Evolutionary conservation across 2,113 vertebrate species (phyloP), one percentile per base, ranked within the genome.

Genomic region (Urocolius indicus): DNA sequence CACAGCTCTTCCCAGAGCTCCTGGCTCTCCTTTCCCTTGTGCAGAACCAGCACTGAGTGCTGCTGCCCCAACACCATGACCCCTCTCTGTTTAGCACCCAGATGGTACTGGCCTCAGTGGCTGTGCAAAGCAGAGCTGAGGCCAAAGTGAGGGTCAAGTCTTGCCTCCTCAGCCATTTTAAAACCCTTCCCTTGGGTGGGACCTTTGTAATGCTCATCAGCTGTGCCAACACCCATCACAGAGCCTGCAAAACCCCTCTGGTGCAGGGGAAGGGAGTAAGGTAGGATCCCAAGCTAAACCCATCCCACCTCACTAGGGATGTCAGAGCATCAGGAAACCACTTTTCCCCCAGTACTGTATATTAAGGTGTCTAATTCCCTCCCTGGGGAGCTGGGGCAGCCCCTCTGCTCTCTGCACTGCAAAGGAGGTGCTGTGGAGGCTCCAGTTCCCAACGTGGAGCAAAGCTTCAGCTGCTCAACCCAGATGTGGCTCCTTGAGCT

Each of bases 1-100:
- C 6, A 45, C 0, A 0, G 55, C 46, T 88, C 29, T 54, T 79
- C n/a, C 77, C 8, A 2, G 12, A 0, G 0, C 54, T 74, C 49
- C 71, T 7, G 21, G 38, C 23, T 55, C 48, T 23, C 27, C 48
- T 61, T 21, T 65, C 11, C 18, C 51, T 2, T 2, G 27, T 4
- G 29, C 72, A 72, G 49, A 46, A 38, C 13, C 18, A 5, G 32
- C 2, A 1, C 54, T 27, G n/a, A 34, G 43, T 2, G 2, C 67
- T 14, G 18, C 43, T 14, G 10, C 41, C 38, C 78, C 58, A 23
- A 55, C 26, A 51, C 67, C 41, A 57, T 2, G 63, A 2, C 16
- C 23, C 41, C 51, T 20, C 68, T 16, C 80, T 7, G 55, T 48
- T 11, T 45, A 74, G 38, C 46, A 43, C 46, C 62, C 34, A 6